A percentile compares a stretch with the other conserved stretches of the same genome.
Evolutionary conservation across 2,888 invertebrate genomes (phyloP).

Genomic region (Arge pagana): DNA sequence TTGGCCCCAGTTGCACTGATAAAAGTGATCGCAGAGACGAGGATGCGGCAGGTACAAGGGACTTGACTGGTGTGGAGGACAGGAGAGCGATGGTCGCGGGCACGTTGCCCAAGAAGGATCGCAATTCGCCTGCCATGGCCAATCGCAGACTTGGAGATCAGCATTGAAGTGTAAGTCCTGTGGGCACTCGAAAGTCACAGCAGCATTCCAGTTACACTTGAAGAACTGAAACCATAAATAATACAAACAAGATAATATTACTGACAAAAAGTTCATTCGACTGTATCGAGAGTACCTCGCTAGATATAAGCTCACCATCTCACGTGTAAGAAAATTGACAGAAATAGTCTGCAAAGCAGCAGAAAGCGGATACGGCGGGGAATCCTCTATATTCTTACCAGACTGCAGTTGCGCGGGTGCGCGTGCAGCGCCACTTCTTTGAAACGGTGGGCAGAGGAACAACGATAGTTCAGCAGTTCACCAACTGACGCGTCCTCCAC

Average conservation of each 20-base stretch:
- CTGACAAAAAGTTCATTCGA: background rate
- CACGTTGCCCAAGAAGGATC: slow-evolving; percentile 29
- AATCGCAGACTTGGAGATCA: slow-evolving; percentile 33
- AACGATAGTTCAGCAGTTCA: too few relatives aligned
- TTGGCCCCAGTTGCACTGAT: slow-evolving; percentile 33
- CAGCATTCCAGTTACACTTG: slow-evolving; percentile 33
- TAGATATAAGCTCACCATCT: background rate
- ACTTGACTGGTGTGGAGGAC: slow-evolving; percentile 26
- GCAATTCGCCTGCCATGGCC: slow-evolving; percentile 34
- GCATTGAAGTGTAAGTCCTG: slow-evolving; percentile 35
- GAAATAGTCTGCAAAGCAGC: too few relatives aligned
- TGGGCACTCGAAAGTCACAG: slow-evolving; percentile 33
- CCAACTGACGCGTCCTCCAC: too few relatives aligned
- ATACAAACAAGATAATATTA: too few relatives aligned
- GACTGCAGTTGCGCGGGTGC: slow-evolving; percentile 30
- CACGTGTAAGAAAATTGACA: background rate
- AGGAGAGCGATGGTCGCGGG: slow-evolving; percentile 29
- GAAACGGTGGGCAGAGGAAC: too few relatives aligned
- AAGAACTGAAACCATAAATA: slow-evolving; percentile 28
- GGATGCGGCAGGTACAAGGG: slow-evolving; percentile 31
- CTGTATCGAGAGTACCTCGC: too few relatives aligned
- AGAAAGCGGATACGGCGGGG: too few relatives aligned
- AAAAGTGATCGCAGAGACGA: slow-evolving; percentile 30
- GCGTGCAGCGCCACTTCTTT: slow-evolving; percentile 28
- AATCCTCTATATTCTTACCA: too few relatives aligned